Base-by-base conservation (phyloP, 2,797 vertebrate genomes). In the Natrix natrix region DNA sequence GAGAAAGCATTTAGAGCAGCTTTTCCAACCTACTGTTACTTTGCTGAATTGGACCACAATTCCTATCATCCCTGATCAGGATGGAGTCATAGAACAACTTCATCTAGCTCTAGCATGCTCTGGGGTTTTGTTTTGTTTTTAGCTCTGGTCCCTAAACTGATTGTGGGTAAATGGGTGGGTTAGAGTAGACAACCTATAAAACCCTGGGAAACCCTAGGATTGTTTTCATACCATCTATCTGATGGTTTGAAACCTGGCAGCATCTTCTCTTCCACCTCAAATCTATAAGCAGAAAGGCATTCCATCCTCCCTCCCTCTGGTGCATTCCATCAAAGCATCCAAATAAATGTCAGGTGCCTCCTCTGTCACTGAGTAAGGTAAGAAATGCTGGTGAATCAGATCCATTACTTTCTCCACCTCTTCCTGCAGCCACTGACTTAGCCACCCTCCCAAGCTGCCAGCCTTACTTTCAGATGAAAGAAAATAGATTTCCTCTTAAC, bases 391-490 rank as follows among this genome's bases (percentile, higher is more conserved):
- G 52, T 91, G 92, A 86, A 78, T 91, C 93, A 89, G 56, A 43
- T 11, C 48, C 8, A 88, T 93, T 60, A 37, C 87, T 91, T 86
- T 93, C 90, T 86, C 93, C 93, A 93, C 93, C 87, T 87, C 66
- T 93, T 91, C 89, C 93, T 86, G 89, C 86, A 86, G 89, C 78
- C 57, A 78, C n/a, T 48, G 91, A 78, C 32, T 87, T 37, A 63
- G 88, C 48, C 63, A 55, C 16, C 57, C 63, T 94, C 56, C 93
- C 91, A 57, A 28, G 60, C 43, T 55, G 69, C 61, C 92, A 57
- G 61, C 74, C 60, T 90, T 0, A 0, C 48, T 90, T 74, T 91
- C 91, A 17, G 5, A 91, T 0, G 0, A 89, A 63, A 56, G 91
- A 66, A 90, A 87, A 92, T 43, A 56, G 43, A 86, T 92, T 90